Evolutionary conservation across 1,140 invertebrate genomes (phyloP), one percentile per base, ranked within the genome.

Genomic region (Stratiolaelaps scimitus): DNA sequence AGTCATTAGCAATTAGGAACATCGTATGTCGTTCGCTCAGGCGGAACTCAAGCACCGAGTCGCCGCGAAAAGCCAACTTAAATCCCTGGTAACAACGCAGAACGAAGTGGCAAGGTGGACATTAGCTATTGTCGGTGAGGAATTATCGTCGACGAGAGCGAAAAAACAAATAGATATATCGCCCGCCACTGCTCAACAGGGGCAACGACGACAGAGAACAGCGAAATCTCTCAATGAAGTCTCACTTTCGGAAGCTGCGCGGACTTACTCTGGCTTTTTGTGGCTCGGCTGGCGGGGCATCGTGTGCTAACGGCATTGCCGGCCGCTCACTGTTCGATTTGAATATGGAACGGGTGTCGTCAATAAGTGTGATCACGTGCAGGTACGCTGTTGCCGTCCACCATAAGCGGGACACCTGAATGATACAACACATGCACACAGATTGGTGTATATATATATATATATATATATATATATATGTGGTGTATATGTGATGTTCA

Each of bases 331-430:
- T 71, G 66, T 7, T 65, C 66, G 10, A 69, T 69, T 20, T 71
- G 68, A 46, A 71, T 71, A 20, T 69, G 64, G 2, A 73, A 43
- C n/a, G 71, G 66, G 53, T 60, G 53, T 60, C 53, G 23, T 60
- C 34, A 34, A 60, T 60, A 10, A 60, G 53, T 15, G 53, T 60
- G 13, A 60, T 60, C 53, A 60, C 53, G 53, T 60, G 53, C n/a
- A 60, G 23, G 23, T 60, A 60, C 15, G 53, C 53, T 60, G 53
- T 60, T 10, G 53, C 26, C 26, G 53, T 60, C 53, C 53, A 60
- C 53, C 53, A 60, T 34, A 60, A 60, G 15, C 53, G 26, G 4
- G 53, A 60, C 53, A 60, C 15, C 53, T 60, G 53, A 60, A 26
- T 26, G 13, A 26, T 20, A 2, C 34, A 17, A 26, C 2, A 17